Conservation (phyloP, 2,797 vertebrate species). For the Acanthopagrus latus region DNA sequence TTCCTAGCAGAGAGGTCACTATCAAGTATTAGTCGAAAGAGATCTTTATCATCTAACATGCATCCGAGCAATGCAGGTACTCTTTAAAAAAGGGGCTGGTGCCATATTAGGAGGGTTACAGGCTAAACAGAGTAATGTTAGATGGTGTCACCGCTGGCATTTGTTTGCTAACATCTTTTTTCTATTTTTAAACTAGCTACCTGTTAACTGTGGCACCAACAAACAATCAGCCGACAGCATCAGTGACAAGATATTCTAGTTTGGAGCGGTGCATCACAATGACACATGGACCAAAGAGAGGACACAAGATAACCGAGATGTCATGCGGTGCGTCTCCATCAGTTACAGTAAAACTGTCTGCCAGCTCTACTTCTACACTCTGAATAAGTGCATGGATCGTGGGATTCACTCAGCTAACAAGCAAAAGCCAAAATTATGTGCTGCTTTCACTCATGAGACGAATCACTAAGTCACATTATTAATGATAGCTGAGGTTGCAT, state of each 20-base stretch:
- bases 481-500: slow-evolving; percentile 19
- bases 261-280: slow-evolving; percentile 33
- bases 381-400: slow-evolving; percentile 40
- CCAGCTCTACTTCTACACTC: slow-evolving; percentile 25
- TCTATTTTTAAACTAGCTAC: slow-evolving; percentile 28
- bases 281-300: slow-evolving; percentile 28
- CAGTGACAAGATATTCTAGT: slow-evolving; percentile 36
- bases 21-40: slow-evolving; percentile 47
- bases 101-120: slow-evolving; percentile 35
- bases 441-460: slow-evolving; percentile 11
- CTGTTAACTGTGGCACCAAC: slow-evolving; percentile 25
- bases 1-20: slow-evolving; percentile 48
- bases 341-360: slow-evolving; percentile 26
- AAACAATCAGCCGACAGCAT: slow-evolving; percentile 32
- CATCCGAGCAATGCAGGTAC: slow-evolving; percentile 66
- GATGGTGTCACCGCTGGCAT: slow-evolving; percentile 28
- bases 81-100: slow-evolving; percentile 36
- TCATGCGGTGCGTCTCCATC: slow-evolving; percentile 53
- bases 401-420: slow-evolving; percentile 24
- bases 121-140: slow-evolving; percentile 27
- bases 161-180: slow-evolving; percentile 19
- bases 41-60: slow-evolving; percentile 67
- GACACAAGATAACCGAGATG: slow-evolving; percentile 47
- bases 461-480: not conserved
- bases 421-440: slow-evolving; percentile 28